These are phyloP conservation scores for Phylloscopus trochiloides DNA, from an alignment of 2,113 vertebrate genomes.

Conservation along the genomic window DNA sequence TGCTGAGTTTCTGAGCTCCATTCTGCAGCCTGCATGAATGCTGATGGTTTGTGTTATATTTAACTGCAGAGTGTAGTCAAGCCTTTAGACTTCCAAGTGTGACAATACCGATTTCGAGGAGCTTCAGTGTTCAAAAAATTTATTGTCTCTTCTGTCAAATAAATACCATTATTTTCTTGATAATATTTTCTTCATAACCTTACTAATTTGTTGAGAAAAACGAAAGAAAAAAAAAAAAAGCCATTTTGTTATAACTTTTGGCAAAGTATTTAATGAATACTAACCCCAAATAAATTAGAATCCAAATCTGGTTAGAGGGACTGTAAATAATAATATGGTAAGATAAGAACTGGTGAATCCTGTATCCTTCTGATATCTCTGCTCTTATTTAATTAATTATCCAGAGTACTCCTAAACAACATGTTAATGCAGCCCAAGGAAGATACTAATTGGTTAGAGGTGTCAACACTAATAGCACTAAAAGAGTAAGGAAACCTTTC, in stretches of 20 bases:
- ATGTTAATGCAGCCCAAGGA: background rate
- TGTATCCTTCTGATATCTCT: background rate
- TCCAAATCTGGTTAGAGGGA: background rate
- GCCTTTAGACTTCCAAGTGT: constrained; percentile 18
- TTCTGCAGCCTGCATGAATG: constrained; percentile 26
- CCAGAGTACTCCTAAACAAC: background rate
- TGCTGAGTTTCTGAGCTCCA: constrained; percentile 37
- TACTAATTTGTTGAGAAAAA: background rate
- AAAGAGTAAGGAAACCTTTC: background rate
- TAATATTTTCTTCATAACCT: background rate
- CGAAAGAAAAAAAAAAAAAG: background rate
- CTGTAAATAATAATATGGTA: background rate
- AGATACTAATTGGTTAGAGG: constrained; percentile 21
- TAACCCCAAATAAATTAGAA: background rate
- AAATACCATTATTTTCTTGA: background rate
- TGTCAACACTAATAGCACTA: background rate
- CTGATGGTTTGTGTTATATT: constrained; percentile 43
- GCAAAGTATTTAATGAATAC: background rate
- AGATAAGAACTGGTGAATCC: background rate
- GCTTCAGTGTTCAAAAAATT: background rate
- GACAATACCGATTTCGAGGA: background rate
- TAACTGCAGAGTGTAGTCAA: constrained; percentile 15
- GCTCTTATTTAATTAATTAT: constrained; percentile 11
- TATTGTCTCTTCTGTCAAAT: constrained; percentile 6
- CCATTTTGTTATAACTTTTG: background rate